Evolutionary conservation across 2,113 vertebrate genomes (phyloP), one percentile per base, ranked within the genome.

Genomic region (Accipiter virgatus): DNA sequence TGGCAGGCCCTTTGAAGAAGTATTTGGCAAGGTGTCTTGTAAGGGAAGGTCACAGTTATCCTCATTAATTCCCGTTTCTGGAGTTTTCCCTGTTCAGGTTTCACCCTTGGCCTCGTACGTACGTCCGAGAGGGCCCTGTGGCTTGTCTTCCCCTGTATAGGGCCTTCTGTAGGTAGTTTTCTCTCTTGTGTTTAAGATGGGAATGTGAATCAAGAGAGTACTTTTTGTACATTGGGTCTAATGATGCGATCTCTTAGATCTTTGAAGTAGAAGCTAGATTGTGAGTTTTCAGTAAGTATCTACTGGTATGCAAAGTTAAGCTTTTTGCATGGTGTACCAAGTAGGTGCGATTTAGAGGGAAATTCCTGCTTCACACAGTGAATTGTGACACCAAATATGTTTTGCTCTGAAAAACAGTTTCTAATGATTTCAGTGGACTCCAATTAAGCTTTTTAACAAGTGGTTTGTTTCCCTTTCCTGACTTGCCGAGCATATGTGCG

Each of bases 111-210:
- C 15, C 10, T 65, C 1, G 0, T 16, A 16, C 2, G 1, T 1
- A 5, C 0, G 0, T 40, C 21, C 0, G 1, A 6, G 45, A 17
- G 13, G 20, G 27, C 7, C 21, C 25, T 0, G 1, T 21, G n/a
- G 42, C 32, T 83, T 79, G 23, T 42, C 25, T 16, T 45, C 27
- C 27, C 6, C 11, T 70, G 7, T 17, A 2, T 3, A 19, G 15
- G 43, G 12, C 27, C 4, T 71, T 29, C 19, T 25, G 22, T 20
- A 27, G 38, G 27, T 52, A 22, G 34, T 56, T 77, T 34, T 47
- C 21, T 86, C 11, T 59, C 19, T 36, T 34, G 18, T 52, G 7
- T 77, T 53, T 38, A 19, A 40, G 27, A 11, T 53, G 50, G 36
- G 31, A 73, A 10, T 2, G 1, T 13, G 27, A 19, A 27, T 62